phyloP scores from a whole-genome alignment of 2,888 invertebrate species.

The Drosophila demipolita region DNA sequence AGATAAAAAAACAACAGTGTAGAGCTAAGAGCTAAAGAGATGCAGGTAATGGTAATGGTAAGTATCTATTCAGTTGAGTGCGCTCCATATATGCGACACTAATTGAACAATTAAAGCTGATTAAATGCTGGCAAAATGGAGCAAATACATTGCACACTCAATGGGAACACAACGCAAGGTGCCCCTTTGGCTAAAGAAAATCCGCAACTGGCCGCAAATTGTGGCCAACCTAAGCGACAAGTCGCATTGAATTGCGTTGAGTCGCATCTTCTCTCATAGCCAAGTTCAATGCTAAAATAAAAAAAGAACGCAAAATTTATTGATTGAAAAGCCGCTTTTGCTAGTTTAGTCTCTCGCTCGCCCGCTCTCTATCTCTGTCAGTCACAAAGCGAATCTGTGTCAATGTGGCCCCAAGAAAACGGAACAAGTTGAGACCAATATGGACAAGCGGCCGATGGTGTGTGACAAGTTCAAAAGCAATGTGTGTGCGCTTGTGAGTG shows the following conservation, averaged over 20 bases:
- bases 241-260: conserved; percentile 9
- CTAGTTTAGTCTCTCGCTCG: neutral
- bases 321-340: conserved; percentile 59
- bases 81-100: conserved; percentile 49
- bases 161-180: conserved; percentile 22
- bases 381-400: conserved; percentile 64
- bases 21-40: neutral
- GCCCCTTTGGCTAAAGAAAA: conserved; percentile 51
- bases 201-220: conserved; percentile 53
- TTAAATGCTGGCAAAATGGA: conserved; percentile 61
- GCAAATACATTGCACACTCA: conserved; percentile 29
- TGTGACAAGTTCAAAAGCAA: conserved; percentile 74
- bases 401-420: conserved; percentile 66
- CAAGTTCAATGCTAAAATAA: conserved; percentile 49
- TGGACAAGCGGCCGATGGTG: conserved; percentile 65
- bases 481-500: conserved; percentile 21
- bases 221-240: conserved; percentile 35
- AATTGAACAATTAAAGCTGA: conserved; percentile 72
- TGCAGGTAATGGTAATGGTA: conserved; percentile 8
- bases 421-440: conserved; percentile 73
- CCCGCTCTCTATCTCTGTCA: conserved; percentile 8
- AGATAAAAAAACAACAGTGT: conserved; percentile 4
- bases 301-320: conserved; percentile 50
- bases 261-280: conserved; percentile 24
- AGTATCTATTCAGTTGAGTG: conserved; percentile 15